A percentile compares a stretch with the other conserved stretches of the same genome.
Conservation (phyloP, 2,797 vertebrate genomes). For the Liparis tanakae region DNA sequence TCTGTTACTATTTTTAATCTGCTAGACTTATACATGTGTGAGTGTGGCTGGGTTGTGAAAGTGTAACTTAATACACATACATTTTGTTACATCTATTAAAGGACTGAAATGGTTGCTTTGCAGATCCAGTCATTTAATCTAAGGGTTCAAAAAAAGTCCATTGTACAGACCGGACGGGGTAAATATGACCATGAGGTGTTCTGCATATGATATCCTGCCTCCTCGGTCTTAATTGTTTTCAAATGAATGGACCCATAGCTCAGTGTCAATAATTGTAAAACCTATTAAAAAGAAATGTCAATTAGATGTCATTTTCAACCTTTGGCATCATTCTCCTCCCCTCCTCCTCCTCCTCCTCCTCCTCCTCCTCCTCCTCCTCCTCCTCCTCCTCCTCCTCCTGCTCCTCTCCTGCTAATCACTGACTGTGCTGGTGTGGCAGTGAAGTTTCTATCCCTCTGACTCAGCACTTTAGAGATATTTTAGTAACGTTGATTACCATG, state of each 20-base stretch:
- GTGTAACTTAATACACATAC: conserved; percentile 2
- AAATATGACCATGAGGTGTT: conserved; percentile 1
- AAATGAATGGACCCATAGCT: neutral
- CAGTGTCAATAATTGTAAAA: neutral
- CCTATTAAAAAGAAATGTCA: neutral
- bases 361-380: neutral
- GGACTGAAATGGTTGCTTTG: conserved; percentile 10
- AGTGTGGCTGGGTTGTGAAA: conserved; percentile 2
- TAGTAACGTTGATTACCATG: conserved; percentile 66
- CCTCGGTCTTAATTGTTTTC: neutral
- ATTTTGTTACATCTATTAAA: neutral
- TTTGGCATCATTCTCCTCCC: neutral
- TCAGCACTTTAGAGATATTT: conserved; percentile 63
- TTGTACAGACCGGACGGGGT: neutral
- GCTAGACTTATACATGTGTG: neutral
- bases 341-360: too few relatives aligned
- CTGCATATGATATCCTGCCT: neutral
- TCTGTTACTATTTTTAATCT: conserved; percentile 5
- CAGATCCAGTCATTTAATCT: conserved; percentile 7
- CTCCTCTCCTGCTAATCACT: conserved; percentile 22
- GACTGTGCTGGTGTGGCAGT: conserved; percentile 33
- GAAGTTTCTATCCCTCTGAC: conserved; percentile 54
- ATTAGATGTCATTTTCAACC: neutral
- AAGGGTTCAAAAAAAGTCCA: conserved; percentile 17
- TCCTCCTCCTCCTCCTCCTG: neutral